Evolutionary conservation across 2,888 invertebrate genomes (phyloP).

Genomic region (Pristionchus arcanus): DNA sequence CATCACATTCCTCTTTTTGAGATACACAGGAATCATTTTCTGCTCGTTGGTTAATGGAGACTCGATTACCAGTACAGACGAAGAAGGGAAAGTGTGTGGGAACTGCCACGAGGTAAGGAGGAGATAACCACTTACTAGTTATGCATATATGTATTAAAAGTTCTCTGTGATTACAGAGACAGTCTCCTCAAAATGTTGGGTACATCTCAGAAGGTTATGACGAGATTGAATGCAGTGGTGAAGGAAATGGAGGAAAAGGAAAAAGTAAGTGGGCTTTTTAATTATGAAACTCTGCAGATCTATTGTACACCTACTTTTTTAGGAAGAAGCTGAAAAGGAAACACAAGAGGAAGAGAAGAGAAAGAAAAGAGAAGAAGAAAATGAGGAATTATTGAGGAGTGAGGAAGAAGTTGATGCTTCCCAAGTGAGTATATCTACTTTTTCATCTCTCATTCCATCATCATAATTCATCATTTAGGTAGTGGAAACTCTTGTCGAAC

Average conservation of each 20-base stretch:
- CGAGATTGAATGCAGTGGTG: background rate
- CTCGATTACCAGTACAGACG: slow-evolving; percentile 47
- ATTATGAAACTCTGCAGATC: background rate
- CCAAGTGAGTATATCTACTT: background rate
- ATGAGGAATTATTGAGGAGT: background rate
- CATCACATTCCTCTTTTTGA: background rate
- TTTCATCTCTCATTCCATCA: background rate
- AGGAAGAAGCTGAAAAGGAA: background rate
- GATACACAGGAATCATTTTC: slow-evolving; percentile 53
- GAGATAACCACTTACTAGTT: background rate
- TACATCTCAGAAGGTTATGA: background rate
- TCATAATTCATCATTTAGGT: background rate
- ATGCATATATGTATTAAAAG: background rate
- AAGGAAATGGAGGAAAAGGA: slow-evolving; percentile 48
- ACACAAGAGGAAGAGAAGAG: background rate
- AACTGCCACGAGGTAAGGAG: slow-evolving; percentile 36
- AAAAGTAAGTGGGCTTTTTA: background rate
- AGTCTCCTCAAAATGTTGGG: slow-evolving; percentile 53
- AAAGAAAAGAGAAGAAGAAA: background rate
- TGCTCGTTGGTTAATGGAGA: slow-evolving; percentile 55
- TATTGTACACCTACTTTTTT: background rate
- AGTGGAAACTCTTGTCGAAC: background rate
- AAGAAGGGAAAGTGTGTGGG: slow-evolving; percentile 56
- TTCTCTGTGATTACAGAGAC: background rate
- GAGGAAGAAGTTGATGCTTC: background rate